Evolutionary conservation across 92 coral and sea anemone genomes (phyloP).

Genomic region (Zoanthus gigantus): DNA sequence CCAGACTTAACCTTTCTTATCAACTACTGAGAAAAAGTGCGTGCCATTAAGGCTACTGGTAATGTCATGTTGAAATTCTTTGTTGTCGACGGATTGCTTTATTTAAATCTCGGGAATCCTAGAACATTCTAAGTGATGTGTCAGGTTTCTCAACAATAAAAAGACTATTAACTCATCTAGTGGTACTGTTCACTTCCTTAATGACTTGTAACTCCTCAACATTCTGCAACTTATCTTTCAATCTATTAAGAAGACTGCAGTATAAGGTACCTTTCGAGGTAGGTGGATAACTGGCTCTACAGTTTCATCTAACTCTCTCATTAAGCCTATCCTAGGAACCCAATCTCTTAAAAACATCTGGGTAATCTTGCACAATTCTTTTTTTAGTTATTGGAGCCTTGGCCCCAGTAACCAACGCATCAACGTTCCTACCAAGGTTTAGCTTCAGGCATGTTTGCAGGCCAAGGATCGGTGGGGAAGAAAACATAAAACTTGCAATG

Average conservation of each 20-base stretch:
- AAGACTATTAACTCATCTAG: conserved; percentile 55
- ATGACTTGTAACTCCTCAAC: neutral
- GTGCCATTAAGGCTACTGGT: conserved; percentile 51
- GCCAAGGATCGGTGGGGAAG: neutral
- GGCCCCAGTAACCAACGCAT: neutral
- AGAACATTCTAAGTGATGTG: conserved; percentile 45
- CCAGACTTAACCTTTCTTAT: conserved; percentile 31
- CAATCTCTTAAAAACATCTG: neutral
- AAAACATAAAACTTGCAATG: too few species aligned
- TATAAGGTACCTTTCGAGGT: too few species aligned
- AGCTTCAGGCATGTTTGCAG: neutral
- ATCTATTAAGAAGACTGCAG: neutral
- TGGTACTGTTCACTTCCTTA: conserved; percentile 55
- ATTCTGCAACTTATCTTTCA: neutral
- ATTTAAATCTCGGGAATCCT: conserved; percentile 53
- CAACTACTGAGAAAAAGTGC: conserved; percentile 42
- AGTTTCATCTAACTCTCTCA: neutral
- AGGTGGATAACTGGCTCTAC: neutral
- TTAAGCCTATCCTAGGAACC: neutral
- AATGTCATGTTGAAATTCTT: conserved; percentile 48
- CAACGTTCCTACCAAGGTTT: neutral
- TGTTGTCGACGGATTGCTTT: conserved; percentile 45
- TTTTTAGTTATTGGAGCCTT: neutral
- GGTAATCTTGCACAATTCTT: neutral
- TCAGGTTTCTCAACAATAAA: conserved; percentile 51